Conservation (phyloP, 2,113 vertebrate genomes). For the Cercopithecus mona region DNA sequence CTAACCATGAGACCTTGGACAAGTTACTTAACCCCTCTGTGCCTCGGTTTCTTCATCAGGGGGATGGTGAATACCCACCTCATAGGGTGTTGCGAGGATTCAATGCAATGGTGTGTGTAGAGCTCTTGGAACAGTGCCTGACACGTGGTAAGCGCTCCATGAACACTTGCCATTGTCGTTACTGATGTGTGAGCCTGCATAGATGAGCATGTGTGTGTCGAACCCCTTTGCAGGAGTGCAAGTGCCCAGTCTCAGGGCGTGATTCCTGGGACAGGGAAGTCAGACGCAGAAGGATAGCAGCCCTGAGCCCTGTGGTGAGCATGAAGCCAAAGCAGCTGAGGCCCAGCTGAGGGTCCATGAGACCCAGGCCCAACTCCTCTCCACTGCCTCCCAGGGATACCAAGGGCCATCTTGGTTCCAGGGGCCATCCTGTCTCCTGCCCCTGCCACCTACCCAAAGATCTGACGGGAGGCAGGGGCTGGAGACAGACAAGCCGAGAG, state of each 20-base stretch:
- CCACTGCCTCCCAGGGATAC: background rate
- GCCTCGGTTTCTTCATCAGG: background rate
- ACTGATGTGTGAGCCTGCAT: background rate
- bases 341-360: no score
- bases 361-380: background rate
- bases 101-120: rapidly evolving
- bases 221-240: background rate
- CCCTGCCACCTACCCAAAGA: background rate
- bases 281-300: background rate
- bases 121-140: background rate
- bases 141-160: rapidly evolving
- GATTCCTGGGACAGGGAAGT: background rate
- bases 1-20: background rate
- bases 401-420: background rate
- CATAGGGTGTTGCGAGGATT: background rate
- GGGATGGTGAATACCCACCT: rapidly evolving
- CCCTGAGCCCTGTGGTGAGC: background rate
- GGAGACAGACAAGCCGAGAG: constrained; percentile 73
- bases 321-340: background rate
- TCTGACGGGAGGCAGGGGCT: background rate
- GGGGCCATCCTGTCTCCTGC: background rate
- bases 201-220: background rate
- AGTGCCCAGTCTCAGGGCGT: background rate
- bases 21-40: background rate
- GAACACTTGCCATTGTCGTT: background rate